Evolutionary conservation across 2,113 vertebrate species (phyloP).

Genomic region (Irena cyanogastra): DNA sequence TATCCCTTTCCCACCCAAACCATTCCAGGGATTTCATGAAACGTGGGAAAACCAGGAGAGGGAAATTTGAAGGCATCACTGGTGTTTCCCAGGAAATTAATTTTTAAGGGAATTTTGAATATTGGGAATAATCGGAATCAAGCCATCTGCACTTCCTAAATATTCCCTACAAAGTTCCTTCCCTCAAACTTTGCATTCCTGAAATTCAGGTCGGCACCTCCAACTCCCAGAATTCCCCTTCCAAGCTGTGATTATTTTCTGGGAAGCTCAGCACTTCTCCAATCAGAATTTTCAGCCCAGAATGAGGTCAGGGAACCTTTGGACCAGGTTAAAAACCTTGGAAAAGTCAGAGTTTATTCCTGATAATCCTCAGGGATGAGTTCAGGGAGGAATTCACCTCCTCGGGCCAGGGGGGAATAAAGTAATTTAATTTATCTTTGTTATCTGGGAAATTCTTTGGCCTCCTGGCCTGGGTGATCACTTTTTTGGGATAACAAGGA

Average conservation of each 20-base stretch:
- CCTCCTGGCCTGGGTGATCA: not conserved
- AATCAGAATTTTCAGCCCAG: not conserved
- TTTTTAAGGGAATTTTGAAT: not conserved
- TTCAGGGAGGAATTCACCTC: not conserved
- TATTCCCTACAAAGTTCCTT: not conserved
- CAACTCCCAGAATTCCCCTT: not conserved
- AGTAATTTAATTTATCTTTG: conserved; percentile 7
- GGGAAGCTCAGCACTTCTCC: conserved; percentile 15
- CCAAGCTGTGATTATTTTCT: not conserved
- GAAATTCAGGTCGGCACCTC: not conserved
- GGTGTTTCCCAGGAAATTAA: not conserved
- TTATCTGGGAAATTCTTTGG: not conserved
- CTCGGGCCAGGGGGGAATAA: not conserved
- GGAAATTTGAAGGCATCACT: rapidly evolving
- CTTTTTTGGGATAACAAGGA: not conserved
- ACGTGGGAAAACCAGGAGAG: rapidly evolving
- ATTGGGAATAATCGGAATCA: not conserved
- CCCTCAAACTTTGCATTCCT: not conserved
- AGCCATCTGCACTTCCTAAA: not conserved
- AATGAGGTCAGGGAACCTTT: conserved; percentile 17
- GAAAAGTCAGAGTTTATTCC: not conserved
- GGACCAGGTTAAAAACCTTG: not conserved
- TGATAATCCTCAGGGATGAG: not conserved
- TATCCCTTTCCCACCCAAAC: not conserved
- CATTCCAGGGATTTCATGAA: not conserved